These are phyloP conservation scores for Psittacula derbiana DNA, from an alignment of 2,797 vertebrate genomes.

Conservation along the genomic window DNA sequence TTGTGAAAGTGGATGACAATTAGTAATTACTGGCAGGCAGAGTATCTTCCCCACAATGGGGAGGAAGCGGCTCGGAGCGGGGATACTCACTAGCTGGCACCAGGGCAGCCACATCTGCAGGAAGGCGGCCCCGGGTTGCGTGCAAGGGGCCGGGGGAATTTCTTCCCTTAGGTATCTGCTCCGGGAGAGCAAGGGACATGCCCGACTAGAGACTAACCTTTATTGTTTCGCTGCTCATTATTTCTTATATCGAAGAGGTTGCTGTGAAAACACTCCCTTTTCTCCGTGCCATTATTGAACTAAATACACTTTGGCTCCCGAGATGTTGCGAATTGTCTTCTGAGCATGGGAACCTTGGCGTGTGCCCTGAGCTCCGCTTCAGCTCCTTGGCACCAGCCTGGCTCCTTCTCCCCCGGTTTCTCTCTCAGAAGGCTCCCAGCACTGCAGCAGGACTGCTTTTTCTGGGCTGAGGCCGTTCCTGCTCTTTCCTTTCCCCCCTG, in stretches of 20 bases:
- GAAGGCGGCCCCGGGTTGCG: neutral
- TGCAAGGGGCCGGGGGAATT: neutral
- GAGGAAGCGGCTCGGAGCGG: neutral
- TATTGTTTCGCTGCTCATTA: neutral
- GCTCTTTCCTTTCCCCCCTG: neutral
- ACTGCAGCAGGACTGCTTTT: neutral
- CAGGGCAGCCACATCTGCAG: neutral
- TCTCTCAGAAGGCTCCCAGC: neutral
- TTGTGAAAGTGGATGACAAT: slow-evolving; percentile 72
- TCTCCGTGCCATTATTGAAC: neutral
- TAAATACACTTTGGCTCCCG: slow-evolving; percentile 32
- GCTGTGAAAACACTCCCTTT: slow-evolving; percentile 11
- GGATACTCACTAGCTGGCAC: neutral
- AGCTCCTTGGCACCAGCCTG: neutral
- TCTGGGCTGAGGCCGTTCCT: neutral
- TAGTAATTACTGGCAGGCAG: slow-evolving; percentile 71
- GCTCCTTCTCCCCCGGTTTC: neutral
- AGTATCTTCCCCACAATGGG: slow-evolving; percentile 32
- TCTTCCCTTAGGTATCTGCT: neutral
- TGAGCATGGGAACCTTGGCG: neutral
- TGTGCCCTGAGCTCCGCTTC: neutral
- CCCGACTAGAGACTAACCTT: neutral
- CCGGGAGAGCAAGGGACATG: neutral
- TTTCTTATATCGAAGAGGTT: neutral
- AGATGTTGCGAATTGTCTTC: neutral